These are phyloP conservation scores for Cydia fagiglandana DNA, from an alignment of 1,140 invertebrate species.

Conservation along the genomic window DNA sequence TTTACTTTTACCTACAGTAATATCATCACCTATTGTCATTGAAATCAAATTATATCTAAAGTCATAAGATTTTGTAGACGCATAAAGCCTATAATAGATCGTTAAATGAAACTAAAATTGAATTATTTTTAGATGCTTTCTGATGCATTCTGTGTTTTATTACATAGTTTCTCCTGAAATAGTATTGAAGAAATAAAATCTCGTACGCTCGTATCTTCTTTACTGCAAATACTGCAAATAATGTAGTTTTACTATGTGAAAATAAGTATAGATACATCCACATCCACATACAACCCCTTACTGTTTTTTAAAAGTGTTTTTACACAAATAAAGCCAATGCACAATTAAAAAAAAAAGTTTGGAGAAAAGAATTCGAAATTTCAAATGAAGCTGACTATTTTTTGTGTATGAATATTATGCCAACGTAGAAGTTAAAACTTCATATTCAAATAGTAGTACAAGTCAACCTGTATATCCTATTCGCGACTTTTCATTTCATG, in stretches of 20 bases:
- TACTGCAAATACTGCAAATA: not conserved
- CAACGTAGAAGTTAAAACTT: no score
- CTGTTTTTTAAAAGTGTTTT: no score
- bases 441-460: not conserved
- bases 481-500: not conserved
- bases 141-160: not conserved
- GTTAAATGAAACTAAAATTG: no score
- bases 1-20: not conserved
- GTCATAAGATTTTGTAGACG: no score
- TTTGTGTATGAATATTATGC: not conserved
- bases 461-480: not conserved
- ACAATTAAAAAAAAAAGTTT: no score
- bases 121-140: no score
- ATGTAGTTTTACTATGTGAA: not conserved
- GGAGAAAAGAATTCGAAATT: not conserved
- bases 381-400: not conserved
- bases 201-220: not conserved
- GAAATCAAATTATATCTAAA: not conserved
- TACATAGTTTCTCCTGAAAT: not conserved
- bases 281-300: no score
- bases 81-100: no score
- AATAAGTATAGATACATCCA: not conserved
- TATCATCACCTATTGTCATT: not conserved
- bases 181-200: constrained; percentile 3
- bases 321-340: no score